phyloP scores from a whole-genome alignment of 2,113 vertebrate genomes.

The Meriones unguiculatus region DNA sequence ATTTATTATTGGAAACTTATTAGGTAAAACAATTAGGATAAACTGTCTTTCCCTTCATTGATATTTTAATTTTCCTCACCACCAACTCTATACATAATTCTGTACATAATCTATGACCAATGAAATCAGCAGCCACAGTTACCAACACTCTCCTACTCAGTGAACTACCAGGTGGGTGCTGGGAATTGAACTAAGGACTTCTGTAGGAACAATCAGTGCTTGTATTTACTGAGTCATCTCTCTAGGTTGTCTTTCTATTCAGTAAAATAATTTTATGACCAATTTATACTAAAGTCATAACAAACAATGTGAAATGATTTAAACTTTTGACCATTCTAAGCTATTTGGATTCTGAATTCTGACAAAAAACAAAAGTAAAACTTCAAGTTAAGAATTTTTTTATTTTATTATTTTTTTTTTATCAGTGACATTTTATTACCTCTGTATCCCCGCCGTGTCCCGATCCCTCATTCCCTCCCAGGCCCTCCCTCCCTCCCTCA shows the following conservation, averaged over 20 bases:
- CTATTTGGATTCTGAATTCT: slow-evolving; percentile 4
- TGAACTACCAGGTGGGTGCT: no score
- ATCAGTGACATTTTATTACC: no score
- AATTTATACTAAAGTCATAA: neutral
- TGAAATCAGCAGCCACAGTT: neutral
- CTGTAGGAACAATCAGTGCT: no score
- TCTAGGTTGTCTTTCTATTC: no score
- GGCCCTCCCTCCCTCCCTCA: no score
- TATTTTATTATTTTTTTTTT: no score
- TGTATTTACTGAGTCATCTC: no score
- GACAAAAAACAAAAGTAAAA: slow-evolving; percentile 31
- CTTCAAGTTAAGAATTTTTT: neutral
- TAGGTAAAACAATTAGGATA: neutral
- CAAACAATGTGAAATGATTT: slow-evolving; percentile 10
- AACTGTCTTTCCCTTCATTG: slow-evolving; percentile 19
- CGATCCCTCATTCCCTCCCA: no score
- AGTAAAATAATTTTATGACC: slow-evolving; percentile 13
- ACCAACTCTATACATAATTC: neutral
- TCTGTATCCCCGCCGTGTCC: no score
- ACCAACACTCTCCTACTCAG: neutral
- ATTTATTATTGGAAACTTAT: neutral
- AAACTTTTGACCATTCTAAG: neutral
- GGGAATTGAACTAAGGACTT: no score
- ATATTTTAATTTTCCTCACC: neutral
- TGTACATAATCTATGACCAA: neutral